Conservation (phyloP, 2,888 invertebrate species). For the Drosophila parthenogenetica region DNA sequence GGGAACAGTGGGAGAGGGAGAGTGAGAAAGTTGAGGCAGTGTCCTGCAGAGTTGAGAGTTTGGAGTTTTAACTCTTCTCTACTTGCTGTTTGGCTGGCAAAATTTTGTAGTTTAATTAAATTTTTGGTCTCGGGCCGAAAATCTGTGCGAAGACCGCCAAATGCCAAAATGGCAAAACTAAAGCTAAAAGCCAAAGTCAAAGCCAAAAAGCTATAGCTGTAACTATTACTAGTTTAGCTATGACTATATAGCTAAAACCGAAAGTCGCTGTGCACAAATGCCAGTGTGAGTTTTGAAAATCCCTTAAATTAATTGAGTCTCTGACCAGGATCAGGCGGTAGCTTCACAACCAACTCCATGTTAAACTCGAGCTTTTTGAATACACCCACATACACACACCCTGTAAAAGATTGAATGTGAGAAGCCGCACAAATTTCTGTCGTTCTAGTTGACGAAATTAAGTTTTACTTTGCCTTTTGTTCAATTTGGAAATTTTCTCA, state of each 20-base stretch:
- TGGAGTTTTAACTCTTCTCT: not conserved
- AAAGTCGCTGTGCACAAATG: constrained; percentile 44
- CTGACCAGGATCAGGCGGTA: constrained; percentile 18
- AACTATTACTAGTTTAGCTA: not conserved
- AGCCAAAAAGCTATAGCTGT: constrained; percentile 10
- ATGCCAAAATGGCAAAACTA: constrained; percentile 47
- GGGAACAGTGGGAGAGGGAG: not conserved
- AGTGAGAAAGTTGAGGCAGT: constrained; percentile 7
- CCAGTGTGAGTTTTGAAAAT: constrained; percentile 55
- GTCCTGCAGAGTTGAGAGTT: constrained; percentile 7
- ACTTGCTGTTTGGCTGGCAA: constrained; percentile 17
- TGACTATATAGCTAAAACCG: not conserved
- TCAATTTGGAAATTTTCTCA: constrained; percentile 36
- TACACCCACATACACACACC: too few species aligned
- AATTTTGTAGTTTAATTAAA: constrained; percentile 71
- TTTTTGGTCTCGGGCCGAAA: constrained; percentile 62
- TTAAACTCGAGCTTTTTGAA: constrained; percentile 2
- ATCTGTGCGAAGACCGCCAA: constrained; percentile 71
- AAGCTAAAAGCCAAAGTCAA: constrained; percentile 38
- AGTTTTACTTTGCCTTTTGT: constrained; percentile 51
- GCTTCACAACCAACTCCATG: not conserved
- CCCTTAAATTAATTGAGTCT: constrained; percentile 76
- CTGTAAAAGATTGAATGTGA: constrained; percentile 42
- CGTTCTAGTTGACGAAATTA: constrained; percentile 59
- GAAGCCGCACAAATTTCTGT: constrained; percentile 62